Evolutionary conservation across 2,888 invertebrate genomes (phyloP), one percentile per base, ranked within the genome.

Genomic region (Emmelina monodactyla): DNA sequence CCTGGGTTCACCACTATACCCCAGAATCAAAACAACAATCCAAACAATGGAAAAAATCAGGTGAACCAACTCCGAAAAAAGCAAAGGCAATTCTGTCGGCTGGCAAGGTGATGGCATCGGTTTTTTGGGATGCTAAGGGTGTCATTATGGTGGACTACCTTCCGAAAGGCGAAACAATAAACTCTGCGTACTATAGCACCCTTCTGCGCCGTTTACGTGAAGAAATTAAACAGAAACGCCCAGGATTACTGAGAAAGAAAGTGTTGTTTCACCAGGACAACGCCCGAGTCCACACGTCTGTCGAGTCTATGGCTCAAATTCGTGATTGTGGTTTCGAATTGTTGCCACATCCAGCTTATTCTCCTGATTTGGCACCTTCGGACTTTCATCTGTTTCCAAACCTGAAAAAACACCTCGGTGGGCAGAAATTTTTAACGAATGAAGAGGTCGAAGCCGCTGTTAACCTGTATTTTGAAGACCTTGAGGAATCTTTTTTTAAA

Each of bases 241-340:
- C 40, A 22, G 35, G 34, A 34, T 28, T 39, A 25, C 30, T 37
- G 29, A 22, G 33, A 9, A 41, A 43, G 32, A 38, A 40, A 36
- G 29, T 37, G 30, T 41, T 41, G 36, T 41, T 43, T 16, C 41
- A 44, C 22, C 42, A 37, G 16, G 41, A 42, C 16, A 42, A 45
- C n/a, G 40, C 40, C 32, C 35, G 19, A 19, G 40, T 32, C 36
- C 41, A 41, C 36, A 39, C 40, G 2, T 40, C 40, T 16, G 32
- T 31, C 16, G 35, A 33, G 29, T 19, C 29, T 2, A 38, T 38
- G 40, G 35, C 37, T 35, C 35, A 34, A 35, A 31, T 41, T 25
- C 15, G 19, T 35, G 35, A 37, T 19, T 31, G 34, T 35, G 31
- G 33, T 10, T 37, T 32, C 14, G 30, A 41, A 39, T 31, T 38